Percentiles rank a stretch among this genome's conserved stretches.
These are phyloP conservation scores for Palaemon carinicauda DNA, from an alignment of 1,140 invertebrate species.

Conservation along the genomic window DNA sequence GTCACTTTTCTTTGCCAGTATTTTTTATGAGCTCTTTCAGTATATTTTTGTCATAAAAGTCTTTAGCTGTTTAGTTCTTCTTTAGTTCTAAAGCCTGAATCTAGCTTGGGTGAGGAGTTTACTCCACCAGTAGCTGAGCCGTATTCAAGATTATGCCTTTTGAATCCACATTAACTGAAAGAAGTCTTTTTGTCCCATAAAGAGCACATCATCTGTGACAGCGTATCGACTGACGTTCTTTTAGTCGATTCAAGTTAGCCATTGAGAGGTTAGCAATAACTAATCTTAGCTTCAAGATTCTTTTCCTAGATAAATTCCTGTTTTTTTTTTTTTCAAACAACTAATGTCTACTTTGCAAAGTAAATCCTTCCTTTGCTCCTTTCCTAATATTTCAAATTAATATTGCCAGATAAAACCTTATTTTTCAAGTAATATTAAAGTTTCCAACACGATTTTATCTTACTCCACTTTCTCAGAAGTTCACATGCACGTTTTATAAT, in stretches of 20 bases:
- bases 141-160: constrained; percentile 5
- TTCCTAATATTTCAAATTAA: neutral
- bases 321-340: neutral
- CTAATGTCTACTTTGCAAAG: neutral
- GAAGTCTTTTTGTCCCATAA: constrained; percentile 51
- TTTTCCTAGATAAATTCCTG: no score
- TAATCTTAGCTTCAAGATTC: neutral
- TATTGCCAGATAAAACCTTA: no score
- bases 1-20: no score
- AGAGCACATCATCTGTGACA: constrained; percentile 47
- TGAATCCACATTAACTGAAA: constrained; percentile 47
- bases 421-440: no score
- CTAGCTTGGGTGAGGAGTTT: no score
- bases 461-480: no score
- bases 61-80: no score
- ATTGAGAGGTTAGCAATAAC: neutral
- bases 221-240: constrained; percentile 23
- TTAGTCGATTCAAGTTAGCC: constrained; percentile 30
- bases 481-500: no score
- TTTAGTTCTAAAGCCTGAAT: no score
- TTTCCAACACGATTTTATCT: no score
- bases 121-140: neutral
- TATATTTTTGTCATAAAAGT: no score
- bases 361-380: neutral
- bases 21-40: no score